Base-by-base conservation (phyloP, 2,888 invertebrate species). In the Acrobeloides nanus region DNA sequence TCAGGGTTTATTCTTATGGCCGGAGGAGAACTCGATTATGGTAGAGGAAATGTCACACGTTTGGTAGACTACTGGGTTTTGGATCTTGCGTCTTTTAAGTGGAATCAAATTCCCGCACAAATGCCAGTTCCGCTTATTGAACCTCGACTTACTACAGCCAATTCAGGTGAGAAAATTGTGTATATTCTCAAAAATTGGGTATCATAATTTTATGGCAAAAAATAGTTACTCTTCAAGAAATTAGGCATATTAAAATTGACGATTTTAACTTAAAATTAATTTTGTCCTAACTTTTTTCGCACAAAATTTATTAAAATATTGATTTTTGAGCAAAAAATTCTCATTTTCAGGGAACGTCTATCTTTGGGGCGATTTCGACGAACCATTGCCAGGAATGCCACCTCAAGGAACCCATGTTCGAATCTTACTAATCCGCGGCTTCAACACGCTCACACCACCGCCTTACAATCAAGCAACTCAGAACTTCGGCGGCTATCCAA, bases 341-440 rank as follows among this genome's bases (percentile, higher is more conserved):
- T 10, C 12, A 38, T 6, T 46, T 63, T 27, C 33, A 64, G 65
- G 65, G 38, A 65, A 64, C 42, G 61, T 68, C 29, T 70, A 64
- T 42, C 56, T 72, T 21, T 71, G 71, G 68, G 70, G 70, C 29
- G 70, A 71, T 46, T 72, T 66, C 33, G 71, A 71, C 40, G 59
- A 68, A 51, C 70, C 70, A 34, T 53, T 70, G 23, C 70, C 70
- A 21, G 70, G 70, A 33, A 71, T 70, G 70, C 66, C 66, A 15
- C 48, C 49, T 8, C 44, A 48, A n/a, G 64, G 66, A 31, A 70
- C 70, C 6, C 70, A 70, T 54, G 55, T 70, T 6, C 59, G 70
- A 6, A 67, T 70, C 33, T 51, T 70, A 12, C 52, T 56, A 17
- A 59, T 70, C 33, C 35, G 48, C 15, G 64, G 57, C 18, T 34